These are phyloP conservation scores for Athene cunicularia DNA, from an alignment of 2,113 vertebrate genomes.

Conservation along the genomic window DNA sequence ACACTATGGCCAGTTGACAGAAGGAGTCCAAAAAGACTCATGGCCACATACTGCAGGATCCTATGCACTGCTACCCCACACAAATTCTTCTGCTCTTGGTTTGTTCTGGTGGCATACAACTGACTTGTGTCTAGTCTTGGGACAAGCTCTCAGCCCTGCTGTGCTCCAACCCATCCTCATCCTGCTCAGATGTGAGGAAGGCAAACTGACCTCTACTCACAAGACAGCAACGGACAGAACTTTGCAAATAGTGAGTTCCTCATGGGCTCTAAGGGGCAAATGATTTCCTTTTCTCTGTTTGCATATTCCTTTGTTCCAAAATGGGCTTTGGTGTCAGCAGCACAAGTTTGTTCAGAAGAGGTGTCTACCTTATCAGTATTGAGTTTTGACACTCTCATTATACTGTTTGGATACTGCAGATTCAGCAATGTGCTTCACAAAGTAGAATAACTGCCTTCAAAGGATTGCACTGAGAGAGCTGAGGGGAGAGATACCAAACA, in stretches of 20 bases:
- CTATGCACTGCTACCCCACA: neutral
- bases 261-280: neutral
- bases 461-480: neutral
- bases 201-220: neutral
- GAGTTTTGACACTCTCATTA: neutral
- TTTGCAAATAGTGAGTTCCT: neutral
- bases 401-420: neutral
- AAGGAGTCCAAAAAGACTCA: neutral
- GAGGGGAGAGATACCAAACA: neutral
- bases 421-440: neutral
- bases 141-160: neutral
- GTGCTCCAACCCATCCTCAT: neutral
- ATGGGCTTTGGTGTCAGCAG: neutral
- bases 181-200: rapidly evolving
- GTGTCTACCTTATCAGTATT: neutral
- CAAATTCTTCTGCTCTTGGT: neutral
- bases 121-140: rapidly evolving
- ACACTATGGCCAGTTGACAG: neutral
- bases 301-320: neutral
- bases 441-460: neutral
- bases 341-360: neutral
- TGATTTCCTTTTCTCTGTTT: neutral
- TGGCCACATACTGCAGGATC: neutral
- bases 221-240: neutral
- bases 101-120: neutral